Base-by-base conservation (phyloP, 1,140 invertebrate species). In the Oryctes rhinoceros region DNA sequence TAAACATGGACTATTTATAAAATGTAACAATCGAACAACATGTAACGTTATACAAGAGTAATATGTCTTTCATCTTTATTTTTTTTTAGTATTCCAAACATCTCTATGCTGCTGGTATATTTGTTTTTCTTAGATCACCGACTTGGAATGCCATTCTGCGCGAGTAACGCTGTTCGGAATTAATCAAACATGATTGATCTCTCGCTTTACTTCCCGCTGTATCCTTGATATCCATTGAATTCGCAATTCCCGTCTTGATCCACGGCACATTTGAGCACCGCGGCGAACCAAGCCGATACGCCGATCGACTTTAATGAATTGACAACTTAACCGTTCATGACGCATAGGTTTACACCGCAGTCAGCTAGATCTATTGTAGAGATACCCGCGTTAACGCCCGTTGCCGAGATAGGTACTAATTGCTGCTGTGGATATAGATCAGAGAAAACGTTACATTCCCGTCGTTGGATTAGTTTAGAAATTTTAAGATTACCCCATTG, bases 241-340 rank as follows among this genome's bases (percentile, higher is more conserved):
- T 59, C 53, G 53, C 53, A 59, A 18, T 59, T 59, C 53, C 15
- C 7, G 15, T 59, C 53, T 59, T 59, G 53, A 59, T 59, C 53
- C 18, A n/a, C 18, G 18, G 18, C 15, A 59, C 53, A 18, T 18
- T 18, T 18, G 53, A 59, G 53, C 53, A 18, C 15, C n/a, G 53
- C 53, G 53, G 53, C n/a, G 18, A 59, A 18, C 53, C 53, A 59
- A 18, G 18, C 53, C n/a, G 53, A 59, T 59, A 18, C 15, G 53
- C 53, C 53, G 53, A 59, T 59, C 53, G 13, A 59, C 53, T 59
- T 59, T 59, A 59, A 59, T 59, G 53, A 59, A 59, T 59, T 59
- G 53, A 59, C 53, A 59, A 18, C 53, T 59, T 59, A 59, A 59
- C 53, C 53, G 53, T 15, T n/a, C 53, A 15, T 59, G 53, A 59